phyloP scores from a whole-genome alignment of 1,140 invertebrate genomes.

The Oryctes rhinoceros region DNA sequence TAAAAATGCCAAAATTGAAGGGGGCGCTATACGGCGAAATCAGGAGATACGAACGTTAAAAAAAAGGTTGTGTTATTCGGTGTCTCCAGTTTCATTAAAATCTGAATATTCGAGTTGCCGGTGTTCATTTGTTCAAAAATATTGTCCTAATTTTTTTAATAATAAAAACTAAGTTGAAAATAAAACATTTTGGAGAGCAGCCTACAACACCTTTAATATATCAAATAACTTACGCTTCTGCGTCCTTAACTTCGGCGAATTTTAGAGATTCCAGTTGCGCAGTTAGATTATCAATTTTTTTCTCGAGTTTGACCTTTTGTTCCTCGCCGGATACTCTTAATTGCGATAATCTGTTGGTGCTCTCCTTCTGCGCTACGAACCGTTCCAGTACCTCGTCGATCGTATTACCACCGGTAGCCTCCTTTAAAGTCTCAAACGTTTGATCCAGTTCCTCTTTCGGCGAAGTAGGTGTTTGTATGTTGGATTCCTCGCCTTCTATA shows the following conservation, averaged over 20 bases:
- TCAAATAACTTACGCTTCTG: conserved; percentile 74
- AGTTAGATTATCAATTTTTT: conserved; percentile 71
- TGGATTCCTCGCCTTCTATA: conserved; percentile 57
- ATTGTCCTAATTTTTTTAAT: too few species aligned
- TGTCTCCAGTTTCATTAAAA: too few species aligned
- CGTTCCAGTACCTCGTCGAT: conserved; percentile 76
- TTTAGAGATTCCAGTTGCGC: conserved; percentile 78
- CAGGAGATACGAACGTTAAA: too few species aligned
- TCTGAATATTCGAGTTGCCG: too few species aligned
- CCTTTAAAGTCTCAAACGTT: conserved; percentile 75
- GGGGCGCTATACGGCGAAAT: too few species aligned
- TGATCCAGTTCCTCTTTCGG: conserved; percentile 69
- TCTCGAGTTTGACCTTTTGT: conserved; percentile 76
- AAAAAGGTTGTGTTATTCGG: too few species aligned
- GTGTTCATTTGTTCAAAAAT: too few species aligned
- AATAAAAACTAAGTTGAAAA: too few species aligned
- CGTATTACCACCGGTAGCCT: conserved; percentile 77
- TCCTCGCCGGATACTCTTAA: conserved; percentile 74
- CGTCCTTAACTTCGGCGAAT: conserved; percentile 80
- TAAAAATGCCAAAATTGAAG: too few species aligned
- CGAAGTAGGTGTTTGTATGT: conserved; percentile 53
- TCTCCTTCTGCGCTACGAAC: conserved; percentile 76
- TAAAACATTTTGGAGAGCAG: too few species aligned
- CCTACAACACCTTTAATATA: too few species aligned
- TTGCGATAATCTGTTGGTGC: conserved; percentile 71